Conservation (phyloP, 2,797 vertebrate species). For the Tragopan temminckii region DNA sequence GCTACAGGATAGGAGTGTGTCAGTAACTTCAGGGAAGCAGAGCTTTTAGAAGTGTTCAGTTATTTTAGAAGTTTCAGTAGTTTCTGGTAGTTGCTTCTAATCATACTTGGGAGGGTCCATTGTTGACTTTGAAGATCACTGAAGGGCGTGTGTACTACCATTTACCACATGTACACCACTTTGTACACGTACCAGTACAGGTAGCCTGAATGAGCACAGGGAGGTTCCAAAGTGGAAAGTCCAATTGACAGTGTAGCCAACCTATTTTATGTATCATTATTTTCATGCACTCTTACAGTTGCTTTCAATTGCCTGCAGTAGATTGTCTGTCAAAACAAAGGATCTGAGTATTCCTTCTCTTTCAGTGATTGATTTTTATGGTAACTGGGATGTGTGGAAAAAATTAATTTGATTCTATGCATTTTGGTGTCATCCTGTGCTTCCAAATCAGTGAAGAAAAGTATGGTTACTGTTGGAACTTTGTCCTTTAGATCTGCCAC, state of each 20-base stretch:
- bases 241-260: rapidly evolving
- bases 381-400: neutral
- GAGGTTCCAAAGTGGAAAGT: neutral
- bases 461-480: neutral
- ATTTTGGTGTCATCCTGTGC: neutral
- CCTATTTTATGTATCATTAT: neutral
- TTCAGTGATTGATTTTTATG: neutral
- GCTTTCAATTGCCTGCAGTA: neutral
- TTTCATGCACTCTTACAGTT: neutral
- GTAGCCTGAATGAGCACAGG: neutral
- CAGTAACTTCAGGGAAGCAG: neutral
- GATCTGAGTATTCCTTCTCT: neutral
- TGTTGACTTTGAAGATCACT: neutral
- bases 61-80: neutral
- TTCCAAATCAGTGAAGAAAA: neutral
- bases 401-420: neutral
- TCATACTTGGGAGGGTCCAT: neutral
- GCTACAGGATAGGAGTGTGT: rapidly evolving
- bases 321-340: neutral
- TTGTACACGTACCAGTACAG: neutral
- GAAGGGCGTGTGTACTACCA: neutral
- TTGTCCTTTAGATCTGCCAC: neutral
- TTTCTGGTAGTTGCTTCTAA: neutral
- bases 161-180: too few species aligned
- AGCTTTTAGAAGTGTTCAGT: neutral